These are phyloP conservation scores for Kryptolebias ocellatus DNA, from an alignment of 2,797 vertebrate species.

Conservation along the genomic window DNA sequence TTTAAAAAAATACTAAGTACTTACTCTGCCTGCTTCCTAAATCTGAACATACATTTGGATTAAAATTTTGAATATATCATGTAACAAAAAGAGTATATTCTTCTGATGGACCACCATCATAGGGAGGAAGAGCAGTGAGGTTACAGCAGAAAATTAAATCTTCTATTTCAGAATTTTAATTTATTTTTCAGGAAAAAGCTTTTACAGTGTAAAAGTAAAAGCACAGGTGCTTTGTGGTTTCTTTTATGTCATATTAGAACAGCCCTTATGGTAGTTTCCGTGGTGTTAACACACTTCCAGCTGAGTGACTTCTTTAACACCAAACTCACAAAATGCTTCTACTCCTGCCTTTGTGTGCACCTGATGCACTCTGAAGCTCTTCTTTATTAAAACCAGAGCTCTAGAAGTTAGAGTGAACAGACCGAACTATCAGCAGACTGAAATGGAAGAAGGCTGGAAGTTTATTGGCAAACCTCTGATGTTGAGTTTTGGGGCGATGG, in stretches of 20 bases:
- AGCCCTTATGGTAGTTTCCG: not conserved
- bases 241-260: not conserved
- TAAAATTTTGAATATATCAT: too few species aligned
- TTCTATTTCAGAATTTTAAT: too few species aligned
- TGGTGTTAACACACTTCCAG: slow-evolving; percentile 22
- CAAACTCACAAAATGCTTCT: slow-evolving; percentile 7
- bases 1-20: too few species aligned
- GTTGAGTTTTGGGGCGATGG: not conserved
- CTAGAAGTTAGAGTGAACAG: not conserved
- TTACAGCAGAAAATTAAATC: too few species aligned
- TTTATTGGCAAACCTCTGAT: not conserved
- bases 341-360: not conserved
- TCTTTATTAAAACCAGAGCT: not conserved
- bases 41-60: too few species aligned
- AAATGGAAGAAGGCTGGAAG: not conserved
- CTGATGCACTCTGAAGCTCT: slow-evolving; percentile 3
- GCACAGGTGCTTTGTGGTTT: slow-evolving; percentile 8
- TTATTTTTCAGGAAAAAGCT: too few species aligned
- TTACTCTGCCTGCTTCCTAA: too few species aligned
- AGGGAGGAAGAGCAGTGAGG: too few species aligned
- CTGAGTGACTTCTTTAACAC: slow-evolving; percentile 17
- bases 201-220: too few species aligned
- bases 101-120: too few species aligned
- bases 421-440: not conserved
- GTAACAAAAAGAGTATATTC: too few species aligned